Base-by-base conservation (phyloP, 2,113 vertebrate genomes). In the Alaudala cheleensis region DNA sequence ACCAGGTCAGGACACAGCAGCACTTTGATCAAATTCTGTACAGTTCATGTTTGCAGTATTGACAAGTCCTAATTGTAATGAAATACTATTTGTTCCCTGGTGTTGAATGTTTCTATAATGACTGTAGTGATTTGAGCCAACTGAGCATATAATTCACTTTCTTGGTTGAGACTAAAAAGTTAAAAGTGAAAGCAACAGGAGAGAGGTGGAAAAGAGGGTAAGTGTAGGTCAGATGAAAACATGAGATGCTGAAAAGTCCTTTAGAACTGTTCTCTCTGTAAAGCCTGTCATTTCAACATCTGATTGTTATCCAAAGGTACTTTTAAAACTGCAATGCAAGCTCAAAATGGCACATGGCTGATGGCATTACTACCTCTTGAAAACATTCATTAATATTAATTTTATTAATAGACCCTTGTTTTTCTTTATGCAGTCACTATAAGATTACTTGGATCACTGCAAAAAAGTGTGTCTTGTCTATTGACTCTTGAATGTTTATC, bases 21-120 rank as follows among this genome's bases (percentile, higher is more conserved):
- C n/a, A 54, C 17, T 88, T 88, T 64, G 91, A 94, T 92, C 47
- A 81, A 83, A 88, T 70, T 90, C 71, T 90, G 25, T 73, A 66
- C 51, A 49, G 29, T 70, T 86, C 7, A 3, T 83, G 70, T 88
- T 88, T 84, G 51, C 71, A 67, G 26, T 92, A 95, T 93, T 92
- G 92, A 92, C 74, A 94, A 81, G 90, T 86, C 31, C 60, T 88
- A 93, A 95, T 86, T 94, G 58, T 81, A 92, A 92, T 47, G 69
- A 93, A 93, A 94, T 88, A 90, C 51, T 87, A 60, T 84, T 96
- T 93, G 42, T 73, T 94, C 60, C 86, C 82, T 91, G 58, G 58
- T 73, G 88, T 67, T 77, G 45, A 81, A 92, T 17, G 39, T 54
- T 95, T 80, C 64, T 92, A 15, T 80, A 92, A 94, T 93, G 44